Percentiles rank a stretch among this genome's conserved stretches.
phyloP scores from a whole-genome alignment of 2,797 vertebrate species.

The Poeciliopsis paucimaculata region DNA sequence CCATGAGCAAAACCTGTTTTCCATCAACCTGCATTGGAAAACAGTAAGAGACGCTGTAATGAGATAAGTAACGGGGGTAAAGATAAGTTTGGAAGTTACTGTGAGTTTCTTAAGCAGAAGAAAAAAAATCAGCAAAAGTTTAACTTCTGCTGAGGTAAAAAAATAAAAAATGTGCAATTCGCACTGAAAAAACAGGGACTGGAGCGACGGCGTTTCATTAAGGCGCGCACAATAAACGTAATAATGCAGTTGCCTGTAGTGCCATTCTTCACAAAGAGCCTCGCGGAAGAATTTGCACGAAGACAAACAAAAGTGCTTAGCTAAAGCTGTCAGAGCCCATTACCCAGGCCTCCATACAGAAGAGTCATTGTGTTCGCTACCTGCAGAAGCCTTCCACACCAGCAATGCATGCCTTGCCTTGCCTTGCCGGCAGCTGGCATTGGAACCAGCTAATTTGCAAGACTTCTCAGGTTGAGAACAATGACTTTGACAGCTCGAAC shows the following conservation, averaged over 20 bases:
- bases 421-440: constrained; percentile 53
- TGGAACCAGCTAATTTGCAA: constrained; percentile 74
- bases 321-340: constrained; percentile 54
- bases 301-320: constrained; percentile 51
- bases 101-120: background rate
- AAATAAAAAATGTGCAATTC: constrained; percentile 3
- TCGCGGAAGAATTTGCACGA: constrained; percentile 8
- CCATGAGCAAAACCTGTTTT: constrained; percentile 44
- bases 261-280: constrained; percentile 8
- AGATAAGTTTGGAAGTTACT: constrained; percentile 3
- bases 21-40: constrained; percentile 46
- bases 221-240: constrained; percentile 3
- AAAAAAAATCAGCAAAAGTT: background rate
- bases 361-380: constrained; percentile 32
- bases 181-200: background rate
- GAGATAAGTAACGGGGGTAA: background rate
- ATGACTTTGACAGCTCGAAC: constrained; percentile 77
- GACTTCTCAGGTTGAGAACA: constrained; percentile 74
- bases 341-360: constrained; percentile 37
- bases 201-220: constrained; percentile 18
- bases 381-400: constrained; percentile 53
- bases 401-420: constrained; percentile 49
- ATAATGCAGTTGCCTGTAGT: background rate
- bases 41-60: constrained; percentile 11
- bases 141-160: background rate